phyloP scores from a whole-genome alignment of 2,888 invertebrate genomes.

The Anarsia innoxiella region DNA sequence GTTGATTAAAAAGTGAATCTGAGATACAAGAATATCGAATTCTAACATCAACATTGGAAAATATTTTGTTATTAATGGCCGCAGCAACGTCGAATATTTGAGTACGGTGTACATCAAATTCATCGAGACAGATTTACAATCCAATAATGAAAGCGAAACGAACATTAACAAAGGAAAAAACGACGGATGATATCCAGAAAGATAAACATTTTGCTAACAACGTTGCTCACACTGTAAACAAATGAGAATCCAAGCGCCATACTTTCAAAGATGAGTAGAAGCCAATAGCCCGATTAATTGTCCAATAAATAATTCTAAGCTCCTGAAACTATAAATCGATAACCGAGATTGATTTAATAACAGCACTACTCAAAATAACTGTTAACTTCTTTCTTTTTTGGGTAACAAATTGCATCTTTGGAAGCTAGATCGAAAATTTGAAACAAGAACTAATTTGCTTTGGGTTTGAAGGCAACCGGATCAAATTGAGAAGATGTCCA shows the following conservation, averaged over 20 bases:
- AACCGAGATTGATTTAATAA: not conserved
- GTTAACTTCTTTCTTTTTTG: too few species aligned
- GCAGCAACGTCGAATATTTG: constrained; percentile 12
- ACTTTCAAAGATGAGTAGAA: constrained; percentile 22
- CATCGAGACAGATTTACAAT: constrained; percentile 44
- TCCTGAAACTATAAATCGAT: constrained; percentile 10
- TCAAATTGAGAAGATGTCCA: constrained; percentile 4
- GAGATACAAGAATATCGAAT: not conserved
- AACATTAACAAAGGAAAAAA: constrained; percentile 45
- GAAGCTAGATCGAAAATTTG: too few species aligned
- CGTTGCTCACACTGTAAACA: constrained; percentile 43
- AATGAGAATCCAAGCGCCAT: constrained; percentile 32
- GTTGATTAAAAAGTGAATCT: constrained; percentile 2
- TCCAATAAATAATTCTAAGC: constrained; percentile 19
- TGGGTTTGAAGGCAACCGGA: constrained; percentile 7
- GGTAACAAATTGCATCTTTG: too few species aligned
- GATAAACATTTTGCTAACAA: constrained; percentile 52
- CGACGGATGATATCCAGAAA: constrained; percentile 52
- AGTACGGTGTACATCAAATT: constrained; percentile 23
- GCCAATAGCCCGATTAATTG: constrained; percentile 20
- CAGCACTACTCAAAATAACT: constrained; percentile 1
- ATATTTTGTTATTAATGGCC: too few species aligned
- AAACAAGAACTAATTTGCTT: too few species aligned
- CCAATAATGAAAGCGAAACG: constrained; percentile 38
- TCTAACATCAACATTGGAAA: too few species aligned